A percentile compares a stretch with the other conserved stretches of the same genome.
These are phyloP conservation scores for Oncorhynchus gorbuscha DNA, from an alignment of 2,113 vertebrate species.

Conservation along the genomic window DNA sequence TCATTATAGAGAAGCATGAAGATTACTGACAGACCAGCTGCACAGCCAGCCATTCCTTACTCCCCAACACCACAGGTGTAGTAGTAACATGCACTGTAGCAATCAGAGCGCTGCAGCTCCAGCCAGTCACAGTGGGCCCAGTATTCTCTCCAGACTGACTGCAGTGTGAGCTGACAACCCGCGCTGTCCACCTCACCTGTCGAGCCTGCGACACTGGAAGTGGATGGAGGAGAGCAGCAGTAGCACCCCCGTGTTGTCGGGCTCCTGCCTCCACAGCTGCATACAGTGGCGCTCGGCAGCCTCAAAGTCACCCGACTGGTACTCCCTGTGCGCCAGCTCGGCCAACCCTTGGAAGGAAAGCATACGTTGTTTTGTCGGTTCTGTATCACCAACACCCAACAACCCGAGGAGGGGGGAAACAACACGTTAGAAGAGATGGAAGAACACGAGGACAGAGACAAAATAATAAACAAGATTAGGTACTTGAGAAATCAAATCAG, in stretches of 20 bases:
- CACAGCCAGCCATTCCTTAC: conserved; percentile 3
- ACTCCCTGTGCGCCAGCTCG: conserved; percentile 98
- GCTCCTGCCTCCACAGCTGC: conserved; percentile 99
- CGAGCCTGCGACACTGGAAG: conserved; percentile 98
- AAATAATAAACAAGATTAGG: conserved; percentile 54
- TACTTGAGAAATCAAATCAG: background rate
- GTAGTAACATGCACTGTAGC: background rate
- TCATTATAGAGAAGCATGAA: background rate
- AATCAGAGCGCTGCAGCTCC: background rate
- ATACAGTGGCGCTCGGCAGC: conserved; percentile 99
- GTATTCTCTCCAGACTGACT: conserved; percentile 11
- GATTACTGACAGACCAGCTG: background rate
- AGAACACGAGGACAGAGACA: conserved; percentile 67
- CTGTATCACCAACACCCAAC: conserved; percentile 90
- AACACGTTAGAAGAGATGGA: conserved; percentile 92
- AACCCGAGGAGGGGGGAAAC: conserved; percentile 84
- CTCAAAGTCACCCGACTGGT: conserved; percentile 99
- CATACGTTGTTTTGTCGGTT: conserved; percentile 96
- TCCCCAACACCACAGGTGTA: background rate
- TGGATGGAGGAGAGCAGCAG: conserved; percentile 97
- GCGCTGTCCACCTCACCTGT: conserved; percentile 82
- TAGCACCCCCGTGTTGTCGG: conserved; percentile 97
- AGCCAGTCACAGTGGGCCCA: conserved; percentile 18
- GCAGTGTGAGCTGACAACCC: background rate
- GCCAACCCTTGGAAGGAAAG: conserved; percentile 99